Evolutionary conservation across 2,797 vertebrate genomes (phyloP).

Genomic region (Tenualosa thibaudeaui): DNA sequence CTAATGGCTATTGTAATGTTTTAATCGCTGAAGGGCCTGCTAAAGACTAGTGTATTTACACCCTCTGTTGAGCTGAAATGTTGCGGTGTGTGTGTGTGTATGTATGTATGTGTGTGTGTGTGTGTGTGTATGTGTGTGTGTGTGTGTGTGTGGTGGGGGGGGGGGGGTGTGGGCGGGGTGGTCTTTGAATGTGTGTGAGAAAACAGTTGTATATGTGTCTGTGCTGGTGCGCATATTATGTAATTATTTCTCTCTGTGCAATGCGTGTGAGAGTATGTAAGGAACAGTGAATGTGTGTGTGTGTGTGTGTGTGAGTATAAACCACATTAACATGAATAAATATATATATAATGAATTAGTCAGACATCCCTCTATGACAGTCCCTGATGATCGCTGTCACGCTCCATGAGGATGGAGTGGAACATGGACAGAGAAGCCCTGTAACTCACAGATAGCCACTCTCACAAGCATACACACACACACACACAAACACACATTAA

Average conservation of each 20-base stretch:
- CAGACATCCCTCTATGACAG: not conserved
- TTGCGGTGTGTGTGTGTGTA: not conserved
- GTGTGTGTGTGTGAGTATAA: not conserved
- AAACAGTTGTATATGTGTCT: not conserved
- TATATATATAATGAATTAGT: not conserved
- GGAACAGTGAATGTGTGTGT: not conserved
- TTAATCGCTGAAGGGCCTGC: constrained; percentile 93
- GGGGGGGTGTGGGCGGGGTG: not conserved
- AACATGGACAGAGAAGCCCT: not conserved
- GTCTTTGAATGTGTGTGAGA: constrained; percentile 9
- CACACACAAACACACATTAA: no score
- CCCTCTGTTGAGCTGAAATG: constrained; percentile 85
- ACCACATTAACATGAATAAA: not conserved
- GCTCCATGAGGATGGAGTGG: not conserved
- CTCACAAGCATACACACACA: not conserved
- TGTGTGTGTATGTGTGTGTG: not conserved
- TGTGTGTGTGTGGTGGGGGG: not conserved
- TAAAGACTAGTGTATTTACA: constrained; percentile 96
- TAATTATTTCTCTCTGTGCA: no score
- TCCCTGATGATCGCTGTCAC: not conserved
- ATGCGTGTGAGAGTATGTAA: not conserved
- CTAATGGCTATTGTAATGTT: constrained; percentile 98
- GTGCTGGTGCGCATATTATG: not conserved
- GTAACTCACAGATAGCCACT: not conserved
- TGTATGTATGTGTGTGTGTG: not conserved